Evolutionary conservation across 1,140 invertebrate species (phyloP).

Genomic region (Drosophila burlai): DNA sequence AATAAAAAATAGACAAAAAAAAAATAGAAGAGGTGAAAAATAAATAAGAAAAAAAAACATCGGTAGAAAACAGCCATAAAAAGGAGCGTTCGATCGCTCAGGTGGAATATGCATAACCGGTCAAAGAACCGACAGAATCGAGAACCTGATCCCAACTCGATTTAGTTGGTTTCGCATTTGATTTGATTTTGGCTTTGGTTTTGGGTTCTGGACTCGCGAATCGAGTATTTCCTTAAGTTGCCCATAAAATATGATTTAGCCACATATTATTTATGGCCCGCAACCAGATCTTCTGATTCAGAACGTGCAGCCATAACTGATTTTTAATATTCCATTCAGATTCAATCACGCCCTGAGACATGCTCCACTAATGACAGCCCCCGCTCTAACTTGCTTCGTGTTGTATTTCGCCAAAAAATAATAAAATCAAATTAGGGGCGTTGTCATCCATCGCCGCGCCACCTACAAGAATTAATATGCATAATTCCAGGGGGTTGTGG

Average conservation of each 20-base stretch:
- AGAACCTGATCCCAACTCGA: constrained; percentile 60
- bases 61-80: constrained; percentile 75
- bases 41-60: constrained; percentile 30
- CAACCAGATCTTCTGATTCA: constrained; percentile 36
- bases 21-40: constrained; percentile 28
- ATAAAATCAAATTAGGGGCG: constrained; percentile 32
- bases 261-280: constrained; percentile 58
- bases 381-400: not conserved
- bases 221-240: constrained; percentile 67
- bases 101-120: constrained; percentile 74
- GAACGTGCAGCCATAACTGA: constrained; percentile 50
- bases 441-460: constrained; percentile 37
- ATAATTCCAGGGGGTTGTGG: constrained; percentile 23
- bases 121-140: constrained; percentile 52
- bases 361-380: constrained; percentile 41
- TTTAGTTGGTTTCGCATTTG: constrained; percentile 35
- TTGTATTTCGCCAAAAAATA: constrained; percentile 10
- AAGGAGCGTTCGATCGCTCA: constrained; percentile 60
- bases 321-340: constrained; percentile 50
- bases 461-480: constrained; percentile 42
- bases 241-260: constrained; percentile 61
- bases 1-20: constrained; percentile 14
- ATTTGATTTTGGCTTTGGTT: constrained; percentile 5
- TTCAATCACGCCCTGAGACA: constrained; percentile 47
- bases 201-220: constrained; percentile 30